Base-by-base conservation (phyloP, 2,888 invertebrate genomes). In the Operophtera brumata region DNA sequence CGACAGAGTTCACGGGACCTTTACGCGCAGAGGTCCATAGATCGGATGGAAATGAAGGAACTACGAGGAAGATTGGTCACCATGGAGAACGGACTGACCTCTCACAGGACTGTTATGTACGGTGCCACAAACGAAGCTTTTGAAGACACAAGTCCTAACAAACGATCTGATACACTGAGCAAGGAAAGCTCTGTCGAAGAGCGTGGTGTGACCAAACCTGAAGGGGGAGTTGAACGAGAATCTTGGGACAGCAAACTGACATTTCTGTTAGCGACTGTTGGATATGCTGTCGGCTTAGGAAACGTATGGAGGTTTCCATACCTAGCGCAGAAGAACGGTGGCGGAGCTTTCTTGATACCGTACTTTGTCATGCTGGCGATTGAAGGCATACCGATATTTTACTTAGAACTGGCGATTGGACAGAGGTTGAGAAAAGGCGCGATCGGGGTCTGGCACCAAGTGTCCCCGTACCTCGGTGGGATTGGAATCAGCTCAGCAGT, bases 271-370 rank as follows among this genome's bases (percentile, higher is more conserved):
- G 97, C 97, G 0, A 97, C 97, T n/a, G 95, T 98, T 36, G 97
- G 97, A 51, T 97, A 97, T 71, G 98, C 98, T 5, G 98, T 98
- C 1, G 98, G 98, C 0, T 91, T 98, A 37, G 98, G 98, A 5
- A 98, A 98, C 75, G 97, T 97, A 0, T 98, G 98, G 98, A 92
- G 98, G 65, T 98, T 98, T 83, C 98, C 98, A 0, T 98, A 98
- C 83, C 88, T 98, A 64, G 97, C 97, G 0, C 97, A 98, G 78
- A 97, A 97, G 81, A 97, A 97, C 74, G 97, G 97, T 0, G 97
- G 97, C 51, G 97, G 98, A 14, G 98, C 98, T n/a, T 99, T 99
- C 79, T 89, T 99, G 59, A 97, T 99, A 67, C 98, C 98, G 0
- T 99, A 98, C 85, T 96, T 98, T 75, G 95, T 98, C 62, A 98